Evolutionary conservation across 1,140 invertebrate species (phyloP).

Genomic region (Colletes gigas): DNA sequence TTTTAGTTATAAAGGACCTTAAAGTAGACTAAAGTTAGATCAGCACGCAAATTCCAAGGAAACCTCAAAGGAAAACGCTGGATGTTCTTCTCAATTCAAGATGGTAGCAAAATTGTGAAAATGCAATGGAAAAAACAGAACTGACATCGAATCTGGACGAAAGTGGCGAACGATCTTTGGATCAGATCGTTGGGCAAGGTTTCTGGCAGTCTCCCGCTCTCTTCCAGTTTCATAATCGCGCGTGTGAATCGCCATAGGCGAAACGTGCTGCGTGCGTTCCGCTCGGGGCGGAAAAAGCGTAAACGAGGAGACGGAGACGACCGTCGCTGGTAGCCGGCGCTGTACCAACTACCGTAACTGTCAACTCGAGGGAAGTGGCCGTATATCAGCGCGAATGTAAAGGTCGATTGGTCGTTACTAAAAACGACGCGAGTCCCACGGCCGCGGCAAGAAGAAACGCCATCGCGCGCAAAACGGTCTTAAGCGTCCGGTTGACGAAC

Average conservation of each 20-base stretch:
- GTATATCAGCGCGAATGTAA: slow-evolving; percentile 32
- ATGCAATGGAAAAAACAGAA: too few species aligned
- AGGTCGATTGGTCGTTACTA: slow-evolving; percentile 33
- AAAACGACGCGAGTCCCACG: slow-evolving; percentile 3
- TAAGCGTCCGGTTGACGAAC: slow-evolving; percentile 7
- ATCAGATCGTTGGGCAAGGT: background rate
- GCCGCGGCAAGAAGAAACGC: slow-evolving; percentile 15
- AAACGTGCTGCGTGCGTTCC: background rate
- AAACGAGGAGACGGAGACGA: slow-evolving; percentile 17
- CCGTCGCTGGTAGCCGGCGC: background rate
- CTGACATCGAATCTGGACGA: background rate
- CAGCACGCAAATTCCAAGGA: too few species aligned
- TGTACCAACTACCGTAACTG: slow-evolving; percentile 28
- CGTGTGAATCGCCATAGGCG: slow-evolving; percentile 13
- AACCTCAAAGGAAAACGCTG: too few species aligned
- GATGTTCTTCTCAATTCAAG: too few species aligned
- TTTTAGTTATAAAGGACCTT: too few species aligned
- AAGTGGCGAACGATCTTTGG: background rate
- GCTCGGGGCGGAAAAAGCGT: slow-evolving; percentile 22
- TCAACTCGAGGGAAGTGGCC: slow-evolving; percentile 24
- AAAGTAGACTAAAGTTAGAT: too few species aligned
- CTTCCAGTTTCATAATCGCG: slow-evolving; percentile 8
- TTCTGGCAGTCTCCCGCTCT: background rate
- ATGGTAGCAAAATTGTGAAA: too few species aligned
- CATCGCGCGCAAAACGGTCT: background rate